Evolutionary conservation across 2,113 vertebrate genomes (phyloP).

Genomic region (Rattus norvegicus): DNA sequence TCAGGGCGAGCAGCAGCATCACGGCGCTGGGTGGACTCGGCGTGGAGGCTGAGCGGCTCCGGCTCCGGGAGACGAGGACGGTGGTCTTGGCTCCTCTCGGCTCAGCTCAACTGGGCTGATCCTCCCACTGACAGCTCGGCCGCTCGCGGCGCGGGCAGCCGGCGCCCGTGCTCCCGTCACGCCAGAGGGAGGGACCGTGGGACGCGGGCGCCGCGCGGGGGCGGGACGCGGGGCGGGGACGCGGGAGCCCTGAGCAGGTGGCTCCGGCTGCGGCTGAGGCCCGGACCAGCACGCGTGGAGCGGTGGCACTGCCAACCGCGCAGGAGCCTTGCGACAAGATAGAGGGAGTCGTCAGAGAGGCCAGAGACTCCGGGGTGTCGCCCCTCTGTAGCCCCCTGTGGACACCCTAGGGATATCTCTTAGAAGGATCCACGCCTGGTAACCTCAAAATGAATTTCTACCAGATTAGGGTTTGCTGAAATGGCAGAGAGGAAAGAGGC

Average conservation of each 20-base stretch:
- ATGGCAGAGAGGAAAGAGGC: slow-evolving; percentile 7
- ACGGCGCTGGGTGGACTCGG: slow-evolving; percentile 23
- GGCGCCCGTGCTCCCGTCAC: slow-evolving; percentile 73
- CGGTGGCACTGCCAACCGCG: neutral
- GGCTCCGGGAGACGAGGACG: neutral
- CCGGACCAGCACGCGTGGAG: neutral
- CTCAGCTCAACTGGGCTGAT: neutral
- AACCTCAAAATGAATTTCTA: neutral
- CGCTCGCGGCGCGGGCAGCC: slow-evolving; percentile 32
- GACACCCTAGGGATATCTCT: neutral
- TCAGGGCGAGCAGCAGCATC: slow-evolving; percentile 60
- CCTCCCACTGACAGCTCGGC: slow-evolving; percentile 26
- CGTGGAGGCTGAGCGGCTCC: neutral
- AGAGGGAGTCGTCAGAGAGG: neutral
- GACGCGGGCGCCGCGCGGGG: slow-evolving; percentile 75
- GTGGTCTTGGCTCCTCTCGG: neutral
- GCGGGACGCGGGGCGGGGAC: slow-evolving; percentile 74
- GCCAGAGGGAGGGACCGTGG: slow-evolving; percentile 67
- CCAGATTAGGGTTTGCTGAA: neutral
- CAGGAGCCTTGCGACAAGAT: accelerated
- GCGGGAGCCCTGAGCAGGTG: slow-evolving; percentile 62
- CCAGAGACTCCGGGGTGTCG: neutral
- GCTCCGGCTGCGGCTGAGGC: slow-evolving; percentile 30
- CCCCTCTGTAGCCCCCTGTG: neutral
- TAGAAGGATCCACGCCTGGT: neutral